Evolutionary conservation across 2,797 vertebrate genomes (phyloP), one percentile per base, ranked within the genome.

Genomic region (Spea hammondii): DNA sequence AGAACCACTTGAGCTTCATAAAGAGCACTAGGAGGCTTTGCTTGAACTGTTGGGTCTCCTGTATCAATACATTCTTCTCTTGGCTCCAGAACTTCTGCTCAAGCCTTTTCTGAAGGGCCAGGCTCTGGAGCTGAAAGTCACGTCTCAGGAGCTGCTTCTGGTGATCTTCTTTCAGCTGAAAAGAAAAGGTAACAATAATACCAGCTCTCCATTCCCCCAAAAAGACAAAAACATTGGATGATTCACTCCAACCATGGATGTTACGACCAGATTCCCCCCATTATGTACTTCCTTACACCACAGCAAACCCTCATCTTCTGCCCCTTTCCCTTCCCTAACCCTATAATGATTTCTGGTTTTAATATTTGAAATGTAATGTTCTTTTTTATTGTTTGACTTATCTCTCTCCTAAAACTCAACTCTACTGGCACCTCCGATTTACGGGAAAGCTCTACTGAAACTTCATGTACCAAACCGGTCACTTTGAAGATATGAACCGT

Each of bases 21-120:
- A 96, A 97, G 87, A 98, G 94, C 83, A 99, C 90, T 59, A 98
- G 84, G 79, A 99, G 93, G 77, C 93, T 95, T 87, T 99, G 96
- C 85, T 96, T 96, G 85, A 99, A 96, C 86, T 99, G 97, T 85
- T 98, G 96, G 0, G 95, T 95, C 89, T 99, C 98, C 85, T 98
- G 96, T 48, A 97, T 92, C 86, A 99, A 87, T 79, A 97, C 89
- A 72, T 93, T 96, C 88, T 95, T 96, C 89, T 98, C 98, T 88
- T 96, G 97, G 86, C 93, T 93, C 97, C 97, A 99, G 85, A 97
- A 91, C 87, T 95, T 97, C 89, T 96, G 96, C 88, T 99, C 97
- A 78, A 99, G 92, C 6, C 95, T 89, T 4, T 95, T 93, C 91
- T 99, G 96, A 11, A 99, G 93, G 78, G 92, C 95, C 84, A 97